These are phyloP conservation scores for Falco punctatus DNA, from an alignment of 2,113 vertebrate species.

Conservation along the genomic window DNA sequence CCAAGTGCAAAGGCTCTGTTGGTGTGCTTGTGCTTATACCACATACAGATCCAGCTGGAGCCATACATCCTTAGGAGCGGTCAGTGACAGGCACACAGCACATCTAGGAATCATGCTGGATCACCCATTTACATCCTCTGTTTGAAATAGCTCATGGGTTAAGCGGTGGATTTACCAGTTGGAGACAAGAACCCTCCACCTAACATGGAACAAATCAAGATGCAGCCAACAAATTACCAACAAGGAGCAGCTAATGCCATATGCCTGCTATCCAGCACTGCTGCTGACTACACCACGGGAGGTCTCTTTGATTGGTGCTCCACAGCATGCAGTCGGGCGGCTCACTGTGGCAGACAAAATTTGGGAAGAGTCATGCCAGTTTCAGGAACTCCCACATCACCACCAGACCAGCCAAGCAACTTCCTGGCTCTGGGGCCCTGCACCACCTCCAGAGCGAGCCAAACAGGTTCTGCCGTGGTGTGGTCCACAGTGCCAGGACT, in stretches of 20 bases:
- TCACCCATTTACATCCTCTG: not conserved
- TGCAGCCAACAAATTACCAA: fast-evolving
- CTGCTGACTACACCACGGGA: fast-evolving
- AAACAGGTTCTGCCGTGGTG: not conserved
- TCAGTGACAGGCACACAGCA: not conserved
- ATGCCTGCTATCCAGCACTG: fast-evolving
- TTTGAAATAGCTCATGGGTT: not conserved
- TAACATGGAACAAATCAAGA: not conserved
- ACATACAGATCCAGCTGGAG: not conserved
- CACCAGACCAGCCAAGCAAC: conserved; percentile 41
- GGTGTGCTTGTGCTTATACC: not conserved
- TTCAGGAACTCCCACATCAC: conserved; percentile 22
- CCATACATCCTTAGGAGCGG: not conserved
- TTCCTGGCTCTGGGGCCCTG: conserved; percentile 17
- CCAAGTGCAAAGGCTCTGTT: not conserved
- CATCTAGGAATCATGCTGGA: fast-evolving
- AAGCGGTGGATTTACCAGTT: not conserved
- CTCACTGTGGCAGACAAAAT: fast-evolving
- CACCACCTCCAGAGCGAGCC: not conserved
- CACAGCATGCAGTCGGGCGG: fast-evolving
- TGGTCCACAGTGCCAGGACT: not conserved
- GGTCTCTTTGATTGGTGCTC: not conserved
- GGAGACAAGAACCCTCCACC: not conserved
- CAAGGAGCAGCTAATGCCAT: not conserved
- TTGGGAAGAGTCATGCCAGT: fast-evolving